A percentile compares a stretch with the other conserved stretches of the same genome.
phyloP scores from a whole-genome alignment of 2,888 invertebrate species.

The Drosophila hamatofila region DNA sequence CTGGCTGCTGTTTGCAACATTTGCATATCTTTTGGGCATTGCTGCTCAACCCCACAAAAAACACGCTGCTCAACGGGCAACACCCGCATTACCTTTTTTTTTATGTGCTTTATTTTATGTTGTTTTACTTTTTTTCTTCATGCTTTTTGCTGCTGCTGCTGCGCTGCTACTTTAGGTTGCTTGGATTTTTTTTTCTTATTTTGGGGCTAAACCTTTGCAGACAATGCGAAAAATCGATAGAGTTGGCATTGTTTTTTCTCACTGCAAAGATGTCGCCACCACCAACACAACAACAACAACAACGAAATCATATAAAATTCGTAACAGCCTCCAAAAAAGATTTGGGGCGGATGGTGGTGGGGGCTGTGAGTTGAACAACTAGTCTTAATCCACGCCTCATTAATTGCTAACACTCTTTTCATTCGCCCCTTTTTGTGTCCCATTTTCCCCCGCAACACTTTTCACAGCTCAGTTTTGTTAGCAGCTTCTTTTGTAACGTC shows the following conservation, averaged over 20 bases:
- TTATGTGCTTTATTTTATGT: slow-evolving; percentile 23
- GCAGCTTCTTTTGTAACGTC: slow-evolving; percentile 24
- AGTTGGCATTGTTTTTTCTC: slow-evolving; percentile 68
- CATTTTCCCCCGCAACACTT: slow-evolving; percentile 26
- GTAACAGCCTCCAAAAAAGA: slow-evolving; percentile 21
- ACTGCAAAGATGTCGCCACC: slow-evolving; percentile 63
- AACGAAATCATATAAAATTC: slow-evolving; percentile 34
- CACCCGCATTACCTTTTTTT: slow-evolving; percentile 54
- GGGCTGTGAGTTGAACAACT: slow-evolving; percentile 10
- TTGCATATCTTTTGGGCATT: slow-evolving; percentile 75
- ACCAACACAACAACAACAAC: slow-evolving; percentile 24
- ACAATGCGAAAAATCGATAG: slow-evolving; percentile 80
- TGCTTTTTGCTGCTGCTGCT: slow-evolving; percentile 32
- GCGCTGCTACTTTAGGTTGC: slow-evolving; percentile 72
- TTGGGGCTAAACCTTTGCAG: slow-evolving; percentile 65
- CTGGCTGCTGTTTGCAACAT: slow-evolving; percentile 65
- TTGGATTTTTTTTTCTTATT: slow-evolving; percentile 14
- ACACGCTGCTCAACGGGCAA: slow-evolving; percentile 27
- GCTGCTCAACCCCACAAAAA: slow-evolving; percentile 36
- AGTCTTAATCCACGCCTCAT: slow-evolving; percentile 59
- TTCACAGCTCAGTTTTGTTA: slow-evolving; percentile 29
- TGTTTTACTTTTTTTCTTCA: slow-evolving; percentile 21
- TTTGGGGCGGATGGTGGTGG: neutral
- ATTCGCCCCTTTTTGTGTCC: slow-evolving; percentile 21
- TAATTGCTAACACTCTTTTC: slow-evolving; percentile 61